Conservation (phyloP, 1,140 invertebrate genomes). For the Calephelis virginiensis region DNA sequence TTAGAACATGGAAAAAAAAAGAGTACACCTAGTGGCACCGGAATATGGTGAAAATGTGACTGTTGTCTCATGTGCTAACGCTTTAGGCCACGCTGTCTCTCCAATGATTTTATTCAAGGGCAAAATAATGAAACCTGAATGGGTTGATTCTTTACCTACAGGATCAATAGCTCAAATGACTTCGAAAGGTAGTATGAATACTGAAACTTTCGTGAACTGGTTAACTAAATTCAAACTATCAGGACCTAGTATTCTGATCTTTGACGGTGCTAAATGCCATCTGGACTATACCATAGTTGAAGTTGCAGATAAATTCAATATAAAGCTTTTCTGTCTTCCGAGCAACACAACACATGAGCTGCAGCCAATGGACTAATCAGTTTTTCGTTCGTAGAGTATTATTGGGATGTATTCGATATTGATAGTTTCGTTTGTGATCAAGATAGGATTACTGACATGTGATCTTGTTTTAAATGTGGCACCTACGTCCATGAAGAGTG, state of each 20-base stretch:
- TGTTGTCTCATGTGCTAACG: slow-evolving; percentile 12
- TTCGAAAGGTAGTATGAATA: slow-evolving; percentile 1
- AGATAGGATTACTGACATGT: too few species aligned
- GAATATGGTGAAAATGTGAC: slow-evolving; percentile 19
- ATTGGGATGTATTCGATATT: too few species aligned
- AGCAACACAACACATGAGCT: slow-evolving; percentile 19
- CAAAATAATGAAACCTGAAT: slow-evolving; percentile 3
- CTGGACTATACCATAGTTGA: slow-evolving; percentile 14
- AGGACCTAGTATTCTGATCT: slow-evolving; percentile 3
- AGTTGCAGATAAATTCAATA: slow-evolving; percentile 17
- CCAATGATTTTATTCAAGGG: slow-evolving; percentile 12
- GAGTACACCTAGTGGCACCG: neutral
- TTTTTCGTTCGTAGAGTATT: too few species aligned
- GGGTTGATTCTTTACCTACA: neutral
- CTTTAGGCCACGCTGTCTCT: neutral
- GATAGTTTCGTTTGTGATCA: too few species aligned
- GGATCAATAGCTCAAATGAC: slow-evolving; percentile 10
- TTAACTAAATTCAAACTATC: neutral
- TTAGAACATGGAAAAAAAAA: neutral
- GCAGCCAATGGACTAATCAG: slow-evolving; percentile 18
- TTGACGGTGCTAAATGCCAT: slow-evolving; percentile 16
- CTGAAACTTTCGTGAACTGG: too few species aligned
- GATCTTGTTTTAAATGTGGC: too few species aligned
- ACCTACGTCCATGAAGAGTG: too few species aligned
- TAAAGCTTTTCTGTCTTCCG: slow-evolving; percentile 20